Evolutionary conservation across 2,888 invertebrate species (phyloP), one percentile per base, ranked within the genome.

Genomic region (Abrostola tripartita): DNA sequence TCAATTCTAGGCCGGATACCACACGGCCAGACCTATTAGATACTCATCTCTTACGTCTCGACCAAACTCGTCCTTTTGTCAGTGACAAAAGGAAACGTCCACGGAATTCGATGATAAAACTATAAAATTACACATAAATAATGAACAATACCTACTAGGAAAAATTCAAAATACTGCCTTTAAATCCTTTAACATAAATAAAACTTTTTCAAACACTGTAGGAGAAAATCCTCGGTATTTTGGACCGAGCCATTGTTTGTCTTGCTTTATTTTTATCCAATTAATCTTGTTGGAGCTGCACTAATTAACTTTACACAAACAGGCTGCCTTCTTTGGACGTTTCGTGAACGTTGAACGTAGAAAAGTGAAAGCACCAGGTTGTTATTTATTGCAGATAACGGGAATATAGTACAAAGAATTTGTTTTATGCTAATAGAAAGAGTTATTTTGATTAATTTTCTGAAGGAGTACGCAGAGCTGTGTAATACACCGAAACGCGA

Each of bases 241-340:
- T 5, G 8, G 10, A 7, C 5, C 10, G n/a, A 7, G 11, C 36
- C 12, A 37, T 37, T 47, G 6, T 35, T 57, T 24, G n/a, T n/a
- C 0, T 10, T 11, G 35, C n/a, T 42, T 52, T 37, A 12, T 14
- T 42, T 44, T 53, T 24, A 24, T 24, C 10, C 52, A 40, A 52
- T 52, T 59, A 52, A 60, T 60, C 59, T 60, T 47, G 24, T 44
- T 37, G n/a, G 38, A 37, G 5, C 52, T 38, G 57, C 11, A 8
- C 44, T 52, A 49, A 53, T 60, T 60, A 60, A 60, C 47, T 60
- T 36, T 47, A 53, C 47, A 36, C 47, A 1, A 49, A 60, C 38
- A 53, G 12, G 47, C n/a, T 35, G 49, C 6, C 38, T 24, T 12
- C 12, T 38, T 60, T 53, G 12, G 35, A 57, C 24, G n/a, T 35